phyloP scores from a whole-genome alignment of 2,797 vertebrate genomes.

The Chelidonichthys spinosus region DNA sequence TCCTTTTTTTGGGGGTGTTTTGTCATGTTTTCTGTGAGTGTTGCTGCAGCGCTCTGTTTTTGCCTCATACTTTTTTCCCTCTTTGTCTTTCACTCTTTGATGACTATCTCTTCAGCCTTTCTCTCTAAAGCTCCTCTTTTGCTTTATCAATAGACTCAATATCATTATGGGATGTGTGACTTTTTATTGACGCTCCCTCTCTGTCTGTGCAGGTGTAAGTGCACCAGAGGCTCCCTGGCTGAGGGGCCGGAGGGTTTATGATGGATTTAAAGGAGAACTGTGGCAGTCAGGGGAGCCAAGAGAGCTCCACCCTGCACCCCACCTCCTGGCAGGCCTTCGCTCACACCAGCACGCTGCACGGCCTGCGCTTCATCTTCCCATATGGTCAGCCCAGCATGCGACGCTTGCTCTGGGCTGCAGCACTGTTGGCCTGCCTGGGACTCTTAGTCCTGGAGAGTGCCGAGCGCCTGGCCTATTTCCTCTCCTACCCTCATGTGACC shows the following conservation, averaged over 20 bases:
- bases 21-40: constrained; percentile 4
- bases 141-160: background rate
- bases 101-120: background rate
- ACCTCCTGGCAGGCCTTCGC: constrained; percentile 95
- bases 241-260: constrained; percentile 62
- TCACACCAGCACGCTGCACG: constrained; percentile 93
- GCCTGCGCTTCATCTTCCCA: constrained; percentile 94
- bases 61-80: background rate
- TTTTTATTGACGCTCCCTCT: constrained; percentile 28
- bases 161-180: constrained; percentile 6
- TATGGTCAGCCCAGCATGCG: constrained; percentile 89
- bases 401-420: constrained; percentile 92
- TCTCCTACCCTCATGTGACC: constrained; percentile 96
- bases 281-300: constrained; percentile 90
- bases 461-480: constrained; percentile 93
- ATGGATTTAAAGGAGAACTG: constrained; percentile 98
- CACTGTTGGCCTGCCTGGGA: constrained; percentile 91
- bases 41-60: constrained; percentile 11
- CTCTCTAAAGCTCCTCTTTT: background rate
- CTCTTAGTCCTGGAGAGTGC: constrained; percentile 93
- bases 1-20: constrained; percentile 5
- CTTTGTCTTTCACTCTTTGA: background rate
- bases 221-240: constrained; percentile 58
- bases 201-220: constrained; percentile 65
- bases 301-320: constrained; percentile 87